phyloP scores from a whole-genome alignment of 2,797 vertebrate species.

The Acrossocheilus wenchowensis region DNA sequence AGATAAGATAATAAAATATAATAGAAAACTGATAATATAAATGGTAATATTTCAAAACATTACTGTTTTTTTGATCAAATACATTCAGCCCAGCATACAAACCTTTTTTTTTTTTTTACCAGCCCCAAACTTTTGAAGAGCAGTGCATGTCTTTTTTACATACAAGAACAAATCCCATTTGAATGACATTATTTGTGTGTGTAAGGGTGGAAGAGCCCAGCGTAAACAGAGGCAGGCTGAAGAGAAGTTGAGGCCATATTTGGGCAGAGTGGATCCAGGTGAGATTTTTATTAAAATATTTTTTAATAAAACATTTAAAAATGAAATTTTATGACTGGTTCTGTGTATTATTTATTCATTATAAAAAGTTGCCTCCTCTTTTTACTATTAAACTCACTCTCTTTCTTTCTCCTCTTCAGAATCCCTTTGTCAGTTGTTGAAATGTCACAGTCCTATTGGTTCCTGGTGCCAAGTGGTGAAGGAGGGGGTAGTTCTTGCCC shows the following conservation, averaged over 20 bases:
- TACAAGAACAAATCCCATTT: not conserved
- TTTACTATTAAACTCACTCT: slow-evolving; percentile 23
- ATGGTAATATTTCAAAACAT: not conserved
- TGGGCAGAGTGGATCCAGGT: slow-evolving; percentile 79
- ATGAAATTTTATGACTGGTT: not conserved
- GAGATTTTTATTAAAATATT: slow-evolving; percentile 38
- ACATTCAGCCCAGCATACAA: not conserved
- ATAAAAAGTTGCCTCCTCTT: not conserved
- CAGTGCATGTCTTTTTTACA: slow-evolving; percentile 25
- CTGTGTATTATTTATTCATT: not conserved
- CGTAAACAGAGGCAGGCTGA: slow-evolving; percentile 76
- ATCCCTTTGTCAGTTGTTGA: slow-evolving; percentile 72
- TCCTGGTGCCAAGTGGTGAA: slow-evolving; percentile 71
- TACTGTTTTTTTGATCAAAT: not conserved
- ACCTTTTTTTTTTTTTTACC: no score
- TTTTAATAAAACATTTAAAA: no score
- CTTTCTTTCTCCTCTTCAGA: slow-evolving; percentile 55
- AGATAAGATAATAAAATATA: not conserved
- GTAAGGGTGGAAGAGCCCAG: slow-evolving; percentile 74
- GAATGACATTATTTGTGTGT: slow-evolving; percentile 22
- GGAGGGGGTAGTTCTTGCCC: slow-evolving; percentile 65
- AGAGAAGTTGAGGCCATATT: slow-evolving; percentile 73
- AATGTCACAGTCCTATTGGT: slow-evolving; percentile 72
- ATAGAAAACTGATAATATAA: not conserved
- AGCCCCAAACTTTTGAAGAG: not conserved